Evolutionary conservation across 2,888 invertebrate species (phyloP), one percentile per base, ranked within the genome.

Genomic region (Agelastica alni): DNA sequence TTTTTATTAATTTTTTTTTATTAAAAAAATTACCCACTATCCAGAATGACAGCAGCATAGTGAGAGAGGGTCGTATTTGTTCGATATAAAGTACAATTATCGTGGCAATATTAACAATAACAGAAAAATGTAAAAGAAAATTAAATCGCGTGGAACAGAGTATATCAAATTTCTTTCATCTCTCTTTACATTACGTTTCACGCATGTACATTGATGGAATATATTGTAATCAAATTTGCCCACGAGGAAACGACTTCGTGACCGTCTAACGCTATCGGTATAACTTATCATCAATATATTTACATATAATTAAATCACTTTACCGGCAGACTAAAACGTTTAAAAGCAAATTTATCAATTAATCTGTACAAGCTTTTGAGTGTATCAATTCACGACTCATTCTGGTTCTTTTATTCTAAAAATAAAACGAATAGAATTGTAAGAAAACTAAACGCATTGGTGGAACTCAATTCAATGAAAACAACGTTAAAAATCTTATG

Each of bases 281-380:
- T 55, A 59, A 61, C 61, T 64, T 63, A 64, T 64, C 64, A 61
- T 61, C 59, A 60, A 61, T 63, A 61, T 59, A 55, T 60, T 59
- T 61, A 60, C 61, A 61, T 59, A 57, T 59, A 63, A 64, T 64
- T 64, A 64, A 64, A 63, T 64, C 51, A 53, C 61, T 59, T 61
- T 57, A 57, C 51, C 51, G 46, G 43, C 52, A 51, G 51, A 51
- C 51, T 57, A 54, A 59, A 61, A 57, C 60, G 53, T 57, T 61
- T 61, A 59, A 57, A 53, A 53, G 53, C 53, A 47, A 53, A 53
- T 53, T 53, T 53, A 61, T 48, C 48, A 48, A 48, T 49, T 49
- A 49, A 49, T 49, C 49, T 49, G 32, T 41, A 49, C 41, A 53
- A 54, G 60, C 45, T 55, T 45, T 49, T 45, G 47, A 49, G 53